Evolutionary conservation across 53 echinoderm and acorn worm genomes (phyloP).

Genomic region (Hippasteria phrygiana): DNA sequence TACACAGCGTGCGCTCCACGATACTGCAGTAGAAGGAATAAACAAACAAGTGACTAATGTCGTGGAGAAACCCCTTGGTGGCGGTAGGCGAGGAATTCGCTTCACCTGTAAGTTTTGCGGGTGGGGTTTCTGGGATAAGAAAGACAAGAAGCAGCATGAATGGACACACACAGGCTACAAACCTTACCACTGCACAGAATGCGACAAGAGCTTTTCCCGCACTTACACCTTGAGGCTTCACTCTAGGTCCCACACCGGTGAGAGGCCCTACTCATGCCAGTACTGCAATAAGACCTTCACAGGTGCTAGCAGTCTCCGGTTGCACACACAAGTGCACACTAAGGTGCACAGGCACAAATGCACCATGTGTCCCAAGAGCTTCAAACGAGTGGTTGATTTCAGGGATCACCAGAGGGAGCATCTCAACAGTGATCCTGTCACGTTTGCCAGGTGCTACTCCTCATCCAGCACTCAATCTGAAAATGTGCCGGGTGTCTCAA

Average conservation of each 20-base stretch:
- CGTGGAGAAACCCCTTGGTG: constrained; percentile 6
- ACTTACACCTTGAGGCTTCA: constrained; percentile 46
- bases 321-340: constrained; percentile 41
- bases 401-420: constrained; percentile 53
- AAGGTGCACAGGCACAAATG: constrained; percentile 34
- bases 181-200: constrained; percentile 35
- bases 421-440: constrained; percentile 38
- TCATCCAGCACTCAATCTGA: not conserved
- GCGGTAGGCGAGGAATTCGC: constrained; percentile 54
- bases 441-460: constrained; percentile 18
- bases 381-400: constrained; percentile 38
- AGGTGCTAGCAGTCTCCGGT: constrained; percentile 24
- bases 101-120: constrained; percentile 59
- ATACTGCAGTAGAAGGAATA: not conserved
- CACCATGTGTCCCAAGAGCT: constrained; percentile 38
- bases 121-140: constrained; percentile 62
- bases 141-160: constrained; percentile 54
- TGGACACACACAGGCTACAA: constrained; percentile 59
- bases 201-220: constrained; percentile 46
- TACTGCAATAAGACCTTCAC: constrained; percentile 51
- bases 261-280: constrained; percentile 33
- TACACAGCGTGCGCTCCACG: not conserved
- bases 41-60: not conserved
- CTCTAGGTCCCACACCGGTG: constrained; percentile 44
- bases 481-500: not conserved